Percentiles rank a stretch among this genome's conserved stretches.
Evolutionary conservation across 2,797 vertebrate genomes (phyloP).

Genomic region (Eulemur rubriventer): DNA sequence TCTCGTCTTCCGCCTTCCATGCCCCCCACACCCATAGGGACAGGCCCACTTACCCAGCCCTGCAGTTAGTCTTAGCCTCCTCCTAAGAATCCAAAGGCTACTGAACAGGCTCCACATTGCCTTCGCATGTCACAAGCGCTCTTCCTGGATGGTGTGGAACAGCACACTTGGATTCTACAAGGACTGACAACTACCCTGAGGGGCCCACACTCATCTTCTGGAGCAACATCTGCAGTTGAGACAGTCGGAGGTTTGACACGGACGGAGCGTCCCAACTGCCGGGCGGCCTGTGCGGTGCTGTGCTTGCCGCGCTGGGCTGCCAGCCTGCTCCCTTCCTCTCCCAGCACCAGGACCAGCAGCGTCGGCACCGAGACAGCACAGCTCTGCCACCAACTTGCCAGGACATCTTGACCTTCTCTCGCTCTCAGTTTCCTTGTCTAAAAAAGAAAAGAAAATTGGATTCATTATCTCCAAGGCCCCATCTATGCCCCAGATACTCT

Average conservation of each 20-base stretch:
- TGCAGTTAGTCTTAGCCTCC: not conserved
- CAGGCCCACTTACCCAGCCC: not conserved
- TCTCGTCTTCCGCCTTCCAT: not conserved
- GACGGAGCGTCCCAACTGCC: accelerated
- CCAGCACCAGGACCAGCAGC: not conserved
- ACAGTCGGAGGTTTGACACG: accelerated
- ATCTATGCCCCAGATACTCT: not conserved
- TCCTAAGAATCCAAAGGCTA: not conserved
- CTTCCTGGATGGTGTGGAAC: too few species aligned
- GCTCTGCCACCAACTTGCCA: not conserved
- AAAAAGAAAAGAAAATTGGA: not conserved
- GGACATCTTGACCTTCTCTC: not conserved
- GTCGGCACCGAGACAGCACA: not conserved
- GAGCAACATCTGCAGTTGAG: not conserved
- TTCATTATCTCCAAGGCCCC: not conserved
- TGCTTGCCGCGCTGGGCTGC: accelerated
- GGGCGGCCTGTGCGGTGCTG: not conserved
- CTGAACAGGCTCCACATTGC: accelerated
- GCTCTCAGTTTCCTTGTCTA: not conserved
- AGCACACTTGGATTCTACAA: accelerated
- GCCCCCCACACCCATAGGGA: not conserved
- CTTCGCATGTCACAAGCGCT: not conserved
- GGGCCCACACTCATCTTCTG: not conserved
- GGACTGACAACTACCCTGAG: not conserved
- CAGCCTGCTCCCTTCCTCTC: not conserved